These are phyloP conservation scores for Leptinotarsa peninsularis DNA, from an alignment of 2,888 invertebrate species.

Conservation along the genomic window DNA sequence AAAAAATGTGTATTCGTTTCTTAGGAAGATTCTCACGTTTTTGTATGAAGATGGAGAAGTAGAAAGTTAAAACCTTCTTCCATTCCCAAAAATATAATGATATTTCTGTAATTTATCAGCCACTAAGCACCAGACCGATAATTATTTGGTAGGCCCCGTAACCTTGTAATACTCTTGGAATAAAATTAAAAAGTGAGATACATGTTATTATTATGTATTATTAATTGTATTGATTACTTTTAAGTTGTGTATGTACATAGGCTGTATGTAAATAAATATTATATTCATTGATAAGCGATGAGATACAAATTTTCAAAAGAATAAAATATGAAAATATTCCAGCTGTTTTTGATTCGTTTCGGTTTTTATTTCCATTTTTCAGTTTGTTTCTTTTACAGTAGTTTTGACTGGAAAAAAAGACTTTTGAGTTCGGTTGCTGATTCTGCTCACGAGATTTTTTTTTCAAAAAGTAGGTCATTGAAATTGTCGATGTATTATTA, in stretches of 20 bases:
- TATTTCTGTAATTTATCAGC: too few species aligned
- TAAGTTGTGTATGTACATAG: constrained; percentile 66
- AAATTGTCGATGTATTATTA: too few species aligned
- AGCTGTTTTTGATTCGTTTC: constrained; percentile 26
- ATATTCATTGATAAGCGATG: constrained; percentile 65
- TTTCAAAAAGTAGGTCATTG: too few species aligned
- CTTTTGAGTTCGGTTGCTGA: constrained; percentile 11
- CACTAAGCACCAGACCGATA: neutral
- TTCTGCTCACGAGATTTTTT: neutral
- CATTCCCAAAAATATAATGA: too few species aligned
- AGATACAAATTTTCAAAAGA: constrained; percentile 67
- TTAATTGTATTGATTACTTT: constrained; percentile 53
- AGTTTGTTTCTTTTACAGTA: constrained; percentile 29
- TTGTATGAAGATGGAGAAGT: too few species aligned
- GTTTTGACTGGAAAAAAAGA: constrained; percentile 17
- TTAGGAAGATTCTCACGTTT: too few species aligned
- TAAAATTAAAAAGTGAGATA: constrained; percentile 55
- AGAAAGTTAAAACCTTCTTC: too few species aligned
- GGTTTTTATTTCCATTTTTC: constrained; percentile 14
- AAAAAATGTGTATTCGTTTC: too few species aligned
- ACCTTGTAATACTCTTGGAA: constrained; percentile 52
- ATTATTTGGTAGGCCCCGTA: constrained; percentile 25
- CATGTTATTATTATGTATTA: constrained; percentile 54
- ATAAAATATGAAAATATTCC: constrained; percentile 60
- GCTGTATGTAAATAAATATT: constrained; percentile 68